These are phyloP conservation scores for Leptobrachium leishanense DNA, from an alignment of 2,113 vertebrate genomes.

Conservation along the genomic window DNA sequence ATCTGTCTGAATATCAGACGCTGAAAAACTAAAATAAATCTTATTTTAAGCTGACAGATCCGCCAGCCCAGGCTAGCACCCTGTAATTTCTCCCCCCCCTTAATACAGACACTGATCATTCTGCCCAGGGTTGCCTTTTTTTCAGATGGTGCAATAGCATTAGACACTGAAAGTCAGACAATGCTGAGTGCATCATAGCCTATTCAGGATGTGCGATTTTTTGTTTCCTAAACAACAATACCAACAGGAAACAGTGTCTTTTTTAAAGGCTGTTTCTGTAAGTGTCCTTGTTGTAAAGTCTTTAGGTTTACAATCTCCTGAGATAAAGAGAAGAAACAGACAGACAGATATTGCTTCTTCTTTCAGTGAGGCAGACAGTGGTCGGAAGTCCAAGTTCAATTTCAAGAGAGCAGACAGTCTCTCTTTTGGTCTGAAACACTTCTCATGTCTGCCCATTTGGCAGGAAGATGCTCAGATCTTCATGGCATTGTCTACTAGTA, in stretches of 20 bases:
- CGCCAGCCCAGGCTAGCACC: conserved; percentile 37
- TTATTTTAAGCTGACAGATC: conserved; percentile 40
- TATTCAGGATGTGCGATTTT: conserved; percentile 26
- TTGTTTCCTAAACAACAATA: conserved; percentile 10
- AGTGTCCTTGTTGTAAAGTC: conserved; percentile 20
- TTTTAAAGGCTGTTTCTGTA: conserved; percentile 6
- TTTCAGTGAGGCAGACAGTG: conserved; percentile 31
- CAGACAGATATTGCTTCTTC: conserved; percentile 18
- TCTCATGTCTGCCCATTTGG: conserved; percentile 24
- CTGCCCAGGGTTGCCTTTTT: conserved; percentile 5
- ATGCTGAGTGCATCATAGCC: background rate
- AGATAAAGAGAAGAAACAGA: conserved; percentile 23
- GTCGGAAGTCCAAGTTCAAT: conserved; percentile 47
- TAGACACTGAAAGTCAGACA: background rate
- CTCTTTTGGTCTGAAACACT: background rate
- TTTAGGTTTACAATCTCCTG: conserved; percentile 28
- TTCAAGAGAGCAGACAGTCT: conserved; percentile 24
- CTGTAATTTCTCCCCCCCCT: conserved; percentile 29
- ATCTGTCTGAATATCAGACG: conserved; percentile 47
- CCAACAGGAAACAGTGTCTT: conserved; percentile 39
- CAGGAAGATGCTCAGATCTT: conserved; percentile 5
- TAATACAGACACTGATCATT: conserved; percentile 12
- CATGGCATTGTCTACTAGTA: background rate
- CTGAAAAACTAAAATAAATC: conserved; percentile 41
- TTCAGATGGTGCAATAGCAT: background rate